Evolutionary conservation across 2,113 vertebrate species (phyloP), one percentile per base, ranked within the genome.

Genomic region (Ophthalmolycus amberensis): DNA sequence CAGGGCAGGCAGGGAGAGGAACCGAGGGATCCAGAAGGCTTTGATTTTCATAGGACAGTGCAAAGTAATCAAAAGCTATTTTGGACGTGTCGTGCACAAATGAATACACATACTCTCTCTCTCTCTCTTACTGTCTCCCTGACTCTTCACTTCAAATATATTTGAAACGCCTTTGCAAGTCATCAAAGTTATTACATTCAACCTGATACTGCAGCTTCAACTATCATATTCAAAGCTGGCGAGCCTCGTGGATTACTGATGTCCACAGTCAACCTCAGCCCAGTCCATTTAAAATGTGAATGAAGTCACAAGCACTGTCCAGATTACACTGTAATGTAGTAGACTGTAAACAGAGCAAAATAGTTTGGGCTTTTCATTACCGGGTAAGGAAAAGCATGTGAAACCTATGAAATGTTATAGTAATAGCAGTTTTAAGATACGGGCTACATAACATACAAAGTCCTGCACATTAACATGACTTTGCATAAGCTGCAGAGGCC

Each of bases 21-120:
- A 80, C 58, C 9, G 2, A 22, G 85, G 58, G 85, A 89, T 87
- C 11, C 12, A 59, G 42, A 69, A 63, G 59, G 58, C 77, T 91
- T 91, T 92, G 90, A 92, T 82, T 90, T 87, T 76, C 59, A 79
- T 68, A 58, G 77, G 89, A 83, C 75, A 77, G 65, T 12, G 37
- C 56, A 80, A 84, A 77, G 75, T 63, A 74, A 75, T 72, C 65
- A 69, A 78, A 83, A 88, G 78, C 63, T 73, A 79, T 86, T 75
- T 83, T 77, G 63, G 81, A 89, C 71, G 52, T 62, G 52, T 48
- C 9, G 2, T 42, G 50, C 46, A 65, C 38, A 79, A 67, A 84
- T 64, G 65, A 76, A 79, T 38, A 66, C 42, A 42, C 50, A 68
- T 15, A 25, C n/a, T 67, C 25, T 20, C 54, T n/a, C 32, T 50